Evolutionary conservation across 2,113 vertebrate species (phyloP).

Genomic region (Alectura lathami): DNA sequence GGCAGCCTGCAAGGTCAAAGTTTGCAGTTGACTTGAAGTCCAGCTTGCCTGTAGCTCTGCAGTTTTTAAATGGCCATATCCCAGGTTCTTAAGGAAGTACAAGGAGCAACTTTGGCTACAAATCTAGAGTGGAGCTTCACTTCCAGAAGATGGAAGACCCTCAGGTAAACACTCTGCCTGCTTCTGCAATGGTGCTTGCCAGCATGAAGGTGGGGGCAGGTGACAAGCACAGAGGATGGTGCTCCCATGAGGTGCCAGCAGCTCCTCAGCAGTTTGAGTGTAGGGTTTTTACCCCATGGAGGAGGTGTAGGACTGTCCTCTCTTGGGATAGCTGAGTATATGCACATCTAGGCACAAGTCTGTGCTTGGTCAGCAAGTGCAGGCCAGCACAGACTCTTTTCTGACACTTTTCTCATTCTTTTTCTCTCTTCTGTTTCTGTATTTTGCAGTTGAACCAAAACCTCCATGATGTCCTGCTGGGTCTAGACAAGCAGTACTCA

Average conservation of each 20-base stretch:
- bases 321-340: background rate
- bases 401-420: background rate
- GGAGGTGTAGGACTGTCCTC: background rate
- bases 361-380: background rate
- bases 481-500: constrained; percentile 85
- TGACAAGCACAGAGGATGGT: background rate
- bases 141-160: background rate
- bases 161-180: background rate
- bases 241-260: background rate
- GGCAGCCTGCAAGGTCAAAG: background rate
- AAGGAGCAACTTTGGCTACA: background rate
- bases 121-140: background rate
- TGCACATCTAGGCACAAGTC: background rate
- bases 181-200: background rate
- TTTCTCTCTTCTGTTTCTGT: constrained; percentile 36
- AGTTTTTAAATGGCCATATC: background rate
- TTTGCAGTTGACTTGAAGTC: background rate
- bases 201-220: background rate
- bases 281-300: background rate
- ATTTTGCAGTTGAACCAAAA: constrained; percentile 91
- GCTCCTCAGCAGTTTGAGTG: background rate
- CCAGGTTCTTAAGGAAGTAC: background rate
- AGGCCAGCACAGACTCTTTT: background rate
- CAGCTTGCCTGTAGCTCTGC: background rate
- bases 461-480: constrained; percentile 85